Evolutionary conservation across 2,113 vertebrate genomes (phyloP), one percentile per base, ranked within the genome.

Genomic region (Fregata magnificens): DNA sequence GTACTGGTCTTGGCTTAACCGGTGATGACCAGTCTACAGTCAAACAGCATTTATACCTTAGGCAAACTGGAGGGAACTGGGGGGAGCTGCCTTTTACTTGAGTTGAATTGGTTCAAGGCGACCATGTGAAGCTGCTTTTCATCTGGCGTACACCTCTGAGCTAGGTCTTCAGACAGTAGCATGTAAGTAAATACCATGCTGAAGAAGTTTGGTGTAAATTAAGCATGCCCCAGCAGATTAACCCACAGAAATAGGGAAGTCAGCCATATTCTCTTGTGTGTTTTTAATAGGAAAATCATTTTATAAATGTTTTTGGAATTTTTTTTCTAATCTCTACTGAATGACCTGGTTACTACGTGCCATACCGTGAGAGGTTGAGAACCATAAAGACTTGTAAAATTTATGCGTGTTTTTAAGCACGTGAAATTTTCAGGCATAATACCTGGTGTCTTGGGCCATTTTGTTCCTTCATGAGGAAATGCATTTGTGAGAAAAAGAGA

Each of bases 81-180:
- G 14, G 14, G 38, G 38, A 79, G 24, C 80, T 53, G 59, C 59
- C 17, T 62, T 13, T 28, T 42, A 3, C 36, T 9, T 7, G n/a
- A 28, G 55, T n/a, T 53, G 45, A 6, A 0, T 7, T 15, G 22
- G 38, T 21, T 67, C 36, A 3, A 21, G 67, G 44, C 61, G 93
- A 59, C 58, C 40, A 0, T 0, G 11, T 0, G 49, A 21, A 63
- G 73, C 55, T 53, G 32, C 3, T 47, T 24, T 56, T 74, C 16
- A 3, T 38, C 71, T 25, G 47, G 18, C 34, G 4, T 5, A 0
- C 0, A 1, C 45, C 36, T 31, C 40, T 0, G 0, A 9, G 18
- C 32, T 4, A 2, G 38, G 32, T 61, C 25, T 69, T 42, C 11
- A 2, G 34, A 5, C 12, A 15, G 29, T 1, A 44, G 26, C 4